These are phyloP conservation scores for Diadema setosum DNA, from an alignment of 35 echinoderm and acorn worm genomes.

Conservation along the genomic window DNA sequence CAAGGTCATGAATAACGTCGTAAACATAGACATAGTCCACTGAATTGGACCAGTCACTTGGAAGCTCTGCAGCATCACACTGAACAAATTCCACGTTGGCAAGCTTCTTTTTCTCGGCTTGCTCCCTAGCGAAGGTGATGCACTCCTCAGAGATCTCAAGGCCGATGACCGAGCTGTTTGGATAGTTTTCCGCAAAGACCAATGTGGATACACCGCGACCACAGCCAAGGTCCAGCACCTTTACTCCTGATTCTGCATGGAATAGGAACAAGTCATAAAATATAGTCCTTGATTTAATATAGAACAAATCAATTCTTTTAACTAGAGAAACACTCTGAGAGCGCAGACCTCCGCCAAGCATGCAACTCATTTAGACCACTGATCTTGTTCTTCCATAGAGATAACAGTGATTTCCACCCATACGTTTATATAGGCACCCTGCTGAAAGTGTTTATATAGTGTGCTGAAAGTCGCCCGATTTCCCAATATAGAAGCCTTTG, in stretches of 20 bases:
- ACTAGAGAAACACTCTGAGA: too few relatives aligned
- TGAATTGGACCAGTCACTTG: slow-evolving; percentile 23
- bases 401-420: too few relatives aligned
- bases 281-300: background rate
- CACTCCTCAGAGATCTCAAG: slow-evolving; percentile 4
- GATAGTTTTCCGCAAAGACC: slow-evolving; percentile 14
- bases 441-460: background rate
- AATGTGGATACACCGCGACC: background rate
- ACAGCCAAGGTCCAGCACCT: slow-evolving; percentile 30
- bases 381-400: background rate
- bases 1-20: slow-evolving; percentile 46
- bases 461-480: too few relatives aligned
- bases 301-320: background rate
- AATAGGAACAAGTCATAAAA: background rate
- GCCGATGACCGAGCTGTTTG: slow-evolving; percentile 12
- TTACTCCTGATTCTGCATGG: slow-evolving; percentile 9
- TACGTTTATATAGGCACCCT: background rate
- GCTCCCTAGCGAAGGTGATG: background rate
- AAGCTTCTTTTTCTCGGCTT: background rate
- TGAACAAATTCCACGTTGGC: slow-evolving; percentile 38
- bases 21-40: slow-evolving; percentile 31
- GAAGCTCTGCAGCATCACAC: slow-evolving; percentile 13
- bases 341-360: too few relatives aligned
- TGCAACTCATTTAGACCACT: too few relatives aligned
- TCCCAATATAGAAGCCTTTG: too few relatives aligned